Evolutionary conservation across 2,888 invertebrate species (phyloP).

Genomic region (Ormyrus thymus): DNA sequence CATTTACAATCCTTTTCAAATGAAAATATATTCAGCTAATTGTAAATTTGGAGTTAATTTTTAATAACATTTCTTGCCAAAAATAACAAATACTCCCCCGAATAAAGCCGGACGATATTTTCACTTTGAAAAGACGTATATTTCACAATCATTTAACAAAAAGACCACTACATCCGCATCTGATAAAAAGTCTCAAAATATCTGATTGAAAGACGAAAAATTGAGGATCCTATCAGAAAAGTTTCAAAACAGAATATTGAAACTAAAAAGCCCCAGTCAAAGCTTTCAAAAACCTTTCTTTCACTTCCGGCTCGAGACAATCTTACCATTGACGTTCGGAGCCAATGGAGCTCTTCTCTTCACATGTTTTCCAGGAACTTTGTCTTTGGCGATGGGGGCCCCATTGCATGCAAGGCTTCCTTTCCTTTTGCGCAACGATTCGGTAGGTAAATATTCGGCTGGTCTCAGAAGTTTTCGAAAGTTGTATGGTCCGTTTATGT

Average conservation of each 20-base stretch:
- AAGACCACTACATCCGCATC: no score
- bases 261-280: no score
- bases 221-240: not conserved
- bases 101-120: no score
- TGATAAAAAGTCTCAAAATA: no score
- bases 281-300: no score
- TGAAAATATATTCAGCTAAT: conserved; percentile 6
- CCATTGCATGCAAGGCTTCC: conserved; percentile 71
- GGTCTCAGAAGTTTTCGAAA: conserved; percentile 82
- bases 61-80: no score
- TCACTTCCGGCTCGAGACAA: conserved; percentile 36
- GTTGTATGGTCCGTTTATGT: conserved; percentile 81
- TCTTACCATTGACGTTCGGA: conserved; percentile 58
- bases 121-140: no score
- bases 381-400: conserved; percentile 60
- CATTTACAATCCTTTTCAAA: not conserved
- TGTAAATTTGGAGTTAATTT: not conserved
- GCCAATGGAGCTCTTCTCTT: conserved; percentile 69
- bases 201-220: not conserved
- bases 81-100: no score
- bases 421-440: conserved; percentile 81
- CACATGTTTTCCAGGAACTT: conserved; percentile 66
- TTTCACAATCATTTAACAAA: no score
- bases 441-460: conserved; percentile 81
- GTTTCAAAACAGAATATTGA: no score